Conservation (phyloP, 2,888 invertebrate species). For the Periphyllus acericola region DNA sequence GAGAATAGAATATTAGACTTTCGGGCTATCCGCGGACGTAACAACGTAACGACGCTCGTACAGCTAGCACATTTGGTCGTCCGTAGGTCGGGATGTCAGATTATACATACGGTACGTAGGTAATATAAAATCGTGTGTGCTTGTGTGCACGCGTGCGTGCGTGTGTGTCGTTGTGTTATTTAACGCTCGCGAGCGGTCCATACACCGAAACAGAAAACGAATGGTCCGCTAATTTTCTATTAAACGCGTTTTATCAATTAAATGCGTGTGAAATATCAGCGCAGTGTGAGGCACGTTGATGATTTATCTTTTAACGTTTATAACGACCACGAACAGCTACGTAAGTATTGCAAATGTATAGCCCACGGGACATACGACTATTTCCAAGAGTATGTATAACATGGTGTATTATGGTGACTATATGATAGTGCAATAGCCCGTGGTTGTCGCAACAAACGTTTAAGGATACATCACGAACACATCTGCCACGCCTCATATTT, state of each 20-base stretch:
- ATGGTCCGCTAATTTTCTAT: background rate
- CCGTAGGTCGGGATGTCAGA: background rate
- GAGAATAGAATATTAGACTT: background rate
- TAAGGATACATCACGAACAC: background rate
- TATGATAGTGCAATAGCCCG: too few relatives aligned
- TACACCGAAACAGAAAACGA: background rate
- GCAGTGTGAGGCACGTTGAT: background rate
- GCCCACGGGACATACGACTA: background rate
- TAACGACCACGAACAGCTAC: background rate
- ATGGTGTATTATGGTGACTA: background rate
- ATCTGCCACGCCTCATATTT: background rate
- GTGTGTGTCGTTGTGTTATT: background rate
- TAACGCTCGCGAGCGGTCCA: background rate
- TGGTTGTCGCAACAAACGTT: background rate
- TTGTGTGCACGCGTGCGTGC: background rate
- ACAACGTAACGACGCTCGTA: background rate
- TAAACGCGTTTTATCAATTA: background rate
- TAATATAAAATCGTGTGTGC: too few relatives aligned
- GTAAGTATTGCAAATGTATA: background rate
- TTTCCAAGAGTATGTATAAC: background rate
- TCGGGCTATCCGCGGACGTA: background rate
- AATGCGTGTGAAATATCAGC: background rate
- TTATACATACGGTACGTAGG: too few relatives aligned
- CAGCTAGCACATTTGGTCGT: background rate
- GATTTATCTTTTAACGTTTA: background rate